Evolutionary conservation across 2,888 invertebrate species (phyloP).

Genomic region (Ecdyonurus torrentis): DNA sequence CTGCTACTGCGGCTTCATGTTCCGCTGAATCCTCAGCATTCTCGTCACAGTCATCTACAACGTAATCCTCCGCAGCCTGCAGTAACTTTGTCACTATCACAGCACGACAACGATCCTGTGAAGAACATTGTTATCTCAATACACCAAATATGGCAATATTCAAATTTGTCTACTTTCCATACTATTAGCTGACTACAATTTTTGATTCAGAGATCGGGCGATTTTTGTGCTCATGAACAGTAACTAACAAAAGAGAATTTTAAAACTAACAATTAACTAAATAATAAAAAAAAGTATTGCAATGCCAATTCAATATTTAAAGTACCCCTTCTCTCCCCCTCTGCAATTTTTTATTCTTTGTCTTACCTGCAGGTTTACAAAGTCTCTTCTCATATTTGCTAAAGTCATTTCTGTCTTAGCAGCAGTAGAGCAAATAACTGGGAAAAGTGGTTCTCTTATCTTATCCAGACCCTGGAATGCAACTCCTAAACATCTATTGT

Average conservation of each 20-base stretch:
- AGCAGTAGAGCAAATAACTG: conserved; percentile 53
- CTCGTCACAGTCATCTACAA: no score
- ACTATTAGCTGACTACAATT: no score
- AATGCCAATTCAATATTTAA: no score
- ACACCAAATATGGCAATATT: no score
- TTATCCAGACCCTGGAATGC: conserved; percentile 48
- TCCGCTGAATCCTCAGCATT: background rate
- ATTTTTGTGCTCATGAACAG: no score
- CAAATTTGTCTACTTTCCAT: no score
- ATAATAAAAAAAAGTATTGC: no score
- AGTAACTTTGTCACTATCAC: conserved; percentile 31
- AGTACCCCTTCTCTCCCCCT: no score
- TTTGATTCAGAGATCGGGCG: no score
- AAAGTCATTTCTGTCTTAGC: conserved; percentile 58
- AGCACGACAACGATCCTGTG: conserved; percentile 37
- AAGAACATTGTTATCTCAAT: background rate
- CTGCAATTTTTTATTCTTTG: no score
- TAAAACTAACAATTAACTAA: no score
- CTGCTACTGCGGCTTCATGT: background rate
- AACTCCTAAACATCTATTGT: conserved; percentile 48
- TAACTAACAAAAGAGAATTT: no score
- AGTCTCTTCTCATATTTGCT: conserved; percentile 38
- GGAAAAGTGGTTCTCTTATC: conserved; percentile 43
- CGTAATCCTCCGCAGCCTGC: background rate
- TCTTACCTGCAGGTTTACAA: conserved; percentile 46